Base-by-base conservation (phyloP, 2,797 vertebrate genomes). In the Anguilla pacifica region DNA sequence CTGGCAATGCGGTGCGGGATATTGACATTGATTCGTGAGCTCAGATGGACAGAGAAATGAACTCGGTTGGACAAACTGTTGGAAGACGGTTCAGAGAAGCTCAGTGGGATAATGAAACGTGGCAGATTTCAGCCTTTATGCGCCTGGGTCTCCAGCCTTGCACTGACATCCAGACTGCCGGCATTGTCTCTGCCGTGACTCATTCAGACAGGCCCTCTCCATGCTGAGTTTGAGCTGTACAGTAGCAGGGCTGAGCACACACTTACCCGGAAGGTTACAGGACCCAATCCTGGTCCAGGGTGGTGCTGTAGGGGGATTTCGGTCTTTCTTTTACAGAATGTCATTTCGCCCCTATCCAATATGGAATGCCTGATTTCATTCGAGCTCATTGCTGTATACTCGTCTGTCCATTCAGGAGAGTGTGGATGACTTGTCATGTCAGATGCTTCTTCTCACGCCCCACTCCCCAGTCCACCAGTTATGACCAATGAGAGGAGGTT, bases 21-120 rank as follows among this genome's bases (percentile, higher is more conserved):
- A 35, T 61, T 61, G 13, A 86, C 89, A 92, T 92, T 93, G 92
- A 93, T 93, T 91, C 28, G 86, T 39, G 43, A 51, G 19, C 46
- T 72, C 28, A 87, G 89, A 94, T 81, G 87, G 92, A 93, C 91
- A 93, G 93, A 90, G 90, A 88, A 83, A 90, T 91, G 90, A 90
- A 94, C 92, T 90, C 53, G 86, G 77, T 89, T 3, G 79, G 94
- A 94, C 93, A 93, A 84, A 88, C 86, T 64, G 91, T 88, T 89
- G 91, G 90, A 91, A 86, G 90, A 19, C 28, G 84, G 84, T 92
- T 55, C 7, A 15, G 28, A 83, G 49, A 55, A 11, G 82, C 49
- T 89, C 92, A 89, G 90, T 74, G 72, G 86, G 90, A 89, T 87
- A 91, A 92, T 90, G 90, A 82, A 92, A n/a, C 31, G 82, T 83